Evolutionary conservation across 2,888 invertebrate species (phyloP), one percentile per base, ranked within the genome.

Genomic region (Cryptocephalus moraei): DNA sequence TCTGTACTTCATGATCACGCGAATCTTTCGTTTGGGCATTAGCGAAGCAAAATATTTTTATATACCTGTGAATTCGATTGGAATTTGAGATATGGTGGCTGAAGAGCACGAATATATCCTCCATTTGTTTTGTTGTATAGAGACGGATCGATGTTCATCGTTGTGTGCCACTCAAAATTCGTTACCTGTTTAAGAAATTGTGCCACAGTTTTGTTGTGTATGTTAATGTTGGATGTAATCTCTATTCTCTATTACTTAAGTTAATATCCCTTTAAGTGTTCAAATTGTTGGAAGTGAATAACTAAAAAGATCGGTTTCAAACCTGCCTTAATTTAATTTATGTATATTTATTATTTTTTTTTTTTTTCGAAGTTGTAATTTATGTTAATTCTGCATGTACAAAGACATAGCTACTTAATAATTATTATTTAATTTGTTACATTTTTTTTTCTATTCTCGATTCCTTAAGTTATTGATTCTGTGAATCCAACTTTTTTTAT

Each of bases 401-500:
- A 66, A 67, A 66, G 59, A 62, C 57, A 64, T 61, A 61, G 61
- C 62, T 65, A 64, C 63, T 64, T 63, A 64, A 63, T 59, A 22
- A 22, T 22, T 22, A 22, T 22, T 22, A 22, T 22, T 22, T 62
- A 63, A 63, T 61, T 63, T 64, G 62, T 65, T 65, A 62, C 54
- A 63, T 62, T 62, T 61, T 61, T 57, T 64, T 64, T 62, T 62
- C 62, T 60, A 62, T 62, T 64, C 57, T 36, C 36, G 36, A 36
- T 36, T 36, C 57, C 50, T 58, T 56, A 57, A 60, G 56, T 56
- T 54, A 51, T 49, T 55, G 60, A 62, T 62, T 64, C 60, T 57
- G 57, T 61, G 62, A 62, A 60, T 64, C 58, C 59, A 45, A 47
- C 54, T 61, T 62, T 58, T 58, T 62, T 54, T 59, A 60, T 56